Base-by-base conservation (phyloP, 2,797 vertebrate species). In the Vespertilio murinus region DNA sequence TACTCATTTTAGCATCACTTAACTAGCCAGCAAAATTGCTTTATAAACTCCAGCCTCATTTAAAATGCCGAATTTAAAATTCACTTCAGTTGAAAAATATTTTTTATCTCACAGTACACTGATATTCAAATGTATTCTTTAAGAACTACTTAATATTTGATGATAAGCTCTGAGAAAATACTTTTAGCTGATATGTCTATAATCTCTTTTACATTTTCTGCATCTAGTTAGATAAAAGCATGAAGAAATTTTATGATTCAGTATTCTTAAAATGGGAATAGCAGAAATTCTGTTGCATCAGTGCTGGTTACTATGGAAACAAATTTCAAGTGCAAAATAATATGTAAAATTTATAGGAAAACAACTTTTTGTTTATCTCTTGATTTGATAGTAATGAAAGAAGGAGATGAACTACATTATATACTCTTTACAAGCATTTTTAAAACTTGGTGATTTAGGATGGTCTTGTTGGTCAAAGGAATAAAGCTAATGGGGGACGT, bases 301-400 rank as follows among this genome's bases (percentile, higher is more conserved):
- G 74, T 78, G 18, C 69, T 69, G n/a, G 95, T 97, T 95, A 54
- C 95, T 96, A 87, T 96, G 93, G 95, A 87, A 96, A 96, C 88
- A 79, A 49, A 79, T 92, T 96, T 94, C 73, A 91, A 90, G 45
- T 95, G 80, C 83, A 93, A 93, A 92, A 92, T 95, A 95, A 69
- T 93, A 81, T 91, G 74, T 93, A 91, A 94, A 79, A 95, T 69
- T 82, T 94, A 90, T 22, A 91, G 74, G 81, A 93, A 91, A 93
- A 79, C 88, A 93, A 61, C 23, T 96, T 88, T 94, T 91, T 88
- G 65, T 91, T 91, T 83, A 71, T 88, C 69, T 94, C 35, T 35
- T 94, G 64, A 56, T 78, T 96, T 90, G 56, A 81, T 90, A 90
- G 38, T 82, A 91, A 84, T 69, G 69, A 91, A 95, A 22, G 80